Evolutionary conservation across 2,113 vertebrate species (phyloP).

Genomic region (Channa argus): DNA sequence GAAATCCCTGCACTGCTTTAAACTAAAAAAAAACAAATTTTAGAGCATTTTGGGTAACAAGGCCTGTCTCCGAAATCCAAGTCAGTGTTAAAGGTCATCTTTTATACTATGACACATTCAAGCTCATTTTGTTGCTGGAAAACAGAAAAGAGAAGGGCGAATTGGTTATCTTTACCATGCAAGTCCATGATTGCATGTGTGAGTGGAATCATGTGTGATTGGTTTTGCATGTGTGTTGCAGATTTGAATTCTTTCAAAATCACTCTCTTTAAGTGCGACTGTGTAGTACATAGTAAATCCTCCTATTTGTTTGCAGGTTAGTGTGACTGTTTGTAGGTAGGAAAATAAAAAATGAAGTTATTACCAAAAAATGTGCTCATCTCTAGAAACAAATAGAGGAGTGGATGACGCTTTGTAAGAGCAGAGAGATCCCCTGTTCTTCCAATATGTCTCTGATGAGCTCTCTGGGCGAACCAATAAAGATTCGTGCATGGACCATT

Average conservation of each 20-base stretch:
- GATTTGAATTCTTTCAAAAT: not conserved
- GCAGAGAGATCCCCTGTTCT: conserved; percentile 87
- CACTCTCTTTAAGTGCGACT: not conserved
- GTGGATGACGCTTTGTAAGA: conserved; percentile 86
- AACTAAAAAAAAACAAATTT: not conserved
- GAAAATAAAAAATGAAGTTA: not conserved
- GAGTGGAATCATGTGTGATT: too few relatives aligned
- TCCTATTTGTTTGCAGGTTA: not conserved
- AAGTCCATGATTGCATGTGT: not conserved
- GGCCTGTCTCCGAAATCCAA: not conserved
- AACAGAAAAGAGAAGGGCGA: not conserved
- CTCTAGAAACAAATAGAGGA: conserved; percentile 86
- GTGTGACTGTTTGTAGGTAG: not conserved
- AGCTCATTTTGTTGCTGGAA: not conserved
- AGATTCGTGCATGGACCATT: conserved; percentile 90
- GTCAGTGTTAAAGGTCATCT: conserved; percentile 11
- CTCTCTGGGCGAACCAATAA: conserved; percentile 88
- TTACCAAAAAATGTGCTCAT: not conserved
- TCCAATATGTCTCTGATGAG: conserved; percentile 86
- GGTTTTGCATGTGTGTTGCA: not conserved
- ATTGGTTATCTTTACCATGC: not conserved
- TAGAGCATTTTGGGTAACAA: not conserved
- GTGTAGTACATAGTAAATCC: not conserved
- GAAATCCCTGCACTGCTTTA: not conserved
- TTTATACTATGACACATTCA: not conserved